phyloP scores from a whole-genome alignment of 92 coral and sea anemone species.

The Metridium senile region DNA sequence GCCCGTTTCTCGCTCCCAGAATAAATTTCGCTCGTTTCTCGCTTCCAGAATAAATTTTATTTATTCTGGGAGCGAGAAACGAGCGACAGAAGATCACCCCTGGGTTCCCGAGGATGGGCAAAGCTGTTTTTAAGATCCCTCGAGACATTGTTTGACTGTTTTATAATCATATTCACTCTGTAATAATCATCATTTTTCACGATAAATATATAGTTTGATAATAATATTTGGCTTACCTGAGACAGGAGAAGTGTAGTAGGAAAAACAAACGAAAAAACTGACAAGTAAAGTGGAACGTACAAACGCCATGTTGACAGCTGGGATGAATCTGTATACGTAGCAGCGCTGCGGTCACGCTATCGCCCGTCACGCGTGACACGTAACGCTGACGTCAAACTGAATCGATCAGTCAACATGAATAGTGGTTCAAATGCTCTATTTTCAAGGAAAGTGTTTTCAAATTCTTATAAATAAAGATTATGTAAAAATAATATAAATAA shows the following conservation, averaged over 20 bases:
- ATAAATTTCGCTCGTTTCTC: too few species aligned
- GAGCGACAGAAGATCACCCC: too few species aligned
- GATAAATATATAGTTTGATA: background rate
- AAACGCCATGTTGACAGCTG: slow-evolving; percentile 15
- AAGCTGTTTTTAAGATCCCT: too few species aligned
- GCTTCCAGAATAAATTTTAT: too few species aligned
- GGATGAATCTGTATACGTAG: background rate
- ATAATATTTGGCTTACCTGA: slow-evolving; percentile 3
- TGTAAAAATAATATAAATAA: too few species aligned
- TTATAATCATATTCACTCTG: too few species aligned
- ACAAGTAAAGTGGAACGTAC: slow-evolving; percentile 8
- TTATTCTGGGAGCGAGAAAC: too few species aligned
- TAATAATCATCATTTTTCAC: background rate
- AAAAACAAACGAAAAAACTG: background rate
- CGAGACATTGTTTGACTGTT: too few species aligned
- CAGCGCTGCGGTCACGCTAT: slow-evolving; percentile 18
- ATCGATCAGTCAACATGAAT: too few species aligned
- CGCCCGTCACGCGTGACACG: slow-evolving; percentile 31
- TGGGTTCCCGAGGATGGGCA: too few species aligned
- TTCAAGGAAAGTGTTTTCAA: background rate
- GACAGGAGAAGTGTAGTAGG: background rate
- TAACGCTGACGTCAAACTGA: slow-evolving; percentile 5
- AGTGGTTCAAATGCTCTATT: too few species aligned
- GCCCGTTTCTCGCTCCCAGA: too few species aligned
- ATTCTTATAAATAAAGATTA: background rate